Evolutionary conservation across 2,797 vertebrate genomes (phyloP), one percentile per base, ranked within the genome.

Genomic region (Lagorchestes hirsutus): DNA sequence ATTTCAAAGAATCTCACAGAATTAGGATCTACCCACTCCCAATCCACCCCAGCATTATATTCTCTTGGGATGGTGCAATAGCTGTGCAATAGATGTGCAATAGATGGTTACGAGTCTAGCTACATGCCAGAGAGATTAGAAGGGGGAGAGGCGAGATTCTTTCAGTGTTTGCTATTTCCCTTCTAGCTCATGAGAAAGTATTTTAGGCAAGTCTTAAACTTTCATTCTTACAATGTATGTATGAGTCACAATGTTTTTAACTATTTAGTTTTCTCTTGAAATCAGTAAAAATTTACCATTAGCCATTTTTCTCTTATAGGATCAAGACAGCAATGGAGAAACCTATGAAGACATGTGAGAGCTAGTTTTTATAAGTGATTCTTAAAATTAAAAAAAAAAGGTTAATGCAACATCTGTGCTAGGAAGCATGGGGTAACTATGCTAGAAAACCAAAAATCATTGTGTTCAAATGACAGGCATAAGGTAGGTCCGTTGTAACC

Each of bases 301-400:
- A 74, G 57, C 93, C 14, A 92, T 94, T 4, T 96, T 97, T 97
- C 97, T 96, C 94, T 97, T 98, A 92, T 46, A 99, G 98, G 99
- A 98, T 91, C 98, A 98, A 95, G 98, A 98, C 4, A 99, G 98
- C 82, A 99, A 99, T 27, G 99, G 97, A 92, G 99, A 99, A 93
- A 99, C 97, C 97, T 99, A 99, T 96, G 99, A 99, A 98, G 99
- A 99, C 94, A 99, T 99, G 96, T 99, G 99, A 97, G 99, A 99
- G 67, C 91, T 95, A 58, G 12, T 91, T 96, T 59, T 54, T 28
- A 28, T 67, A 58, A 14, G 90, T 91, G 91, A 96, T 95, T 58
- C 46, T 92, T 97, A 94, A 82, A 91, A 82, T 50, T 94, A 82
- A 54, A 74, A 82, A 40, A 46, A 40, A 46, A 50, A 93, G 28